A percentile compares a stretch with the other conserved stretches of the same genome.
These are phyloP conservation scores for Kryptopterus vitreolus DNA, from an alignment of 2,797 vertebrate species.

Conservation along the genomic window DNA sequence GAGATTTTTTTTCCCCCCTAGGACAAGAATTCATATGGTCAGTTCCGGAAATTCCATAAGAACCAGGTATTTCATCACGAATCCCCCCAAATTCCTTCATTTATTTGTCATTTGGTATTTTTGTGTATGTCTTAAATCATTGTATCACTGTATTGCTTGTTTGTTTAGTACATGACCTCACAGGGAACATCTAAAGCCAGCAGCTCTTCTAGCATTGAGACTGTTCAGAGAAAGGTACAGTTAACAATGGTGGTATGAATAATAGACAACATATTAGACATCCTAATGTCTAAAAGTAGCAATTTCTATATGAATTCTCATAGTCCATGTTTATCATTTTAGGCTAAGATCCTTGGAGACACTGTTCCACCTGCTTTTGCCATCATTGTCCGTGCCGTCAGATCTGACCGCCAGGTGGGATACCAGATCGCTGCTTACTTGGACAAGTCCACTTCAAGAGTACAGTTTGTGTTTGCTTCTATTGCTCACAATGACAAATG, in stretches of 20 bases:
- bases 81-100: background rate
- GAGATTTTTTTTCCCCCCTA: slow-evolving; percentile 48
- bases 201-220: slow-evolving; percentile 63
- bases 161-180: slow-evolving; percentile 58
- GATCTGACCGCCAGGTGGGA: slow-evolving; percentile 71
- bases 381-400: slow-evolving; percentile 70
- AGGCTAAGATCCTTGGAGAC: slow-evolving; percentile 74
- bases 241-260: background rate
- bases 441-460: slow-evolving; percentile 63
- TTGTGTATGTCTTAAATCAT: too few relatives aligned
- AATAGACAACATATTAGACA: too few relatives aligned
- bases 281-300: too few relatives aligned
- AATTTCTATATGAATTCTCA: background rate
- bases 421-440: slow-evolving; percentile 77
- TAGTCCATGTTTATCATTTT: slow-evolving; percentile 29
- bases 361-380: slow-evolving; percentile 66
- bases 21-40: slow-evolving; percentile 27
- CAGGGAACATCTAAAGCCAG: slow-evolving; percentile 55
- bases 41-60: slow-evolving; percentile 64
- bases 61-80: slow-evolving; percentile 55
- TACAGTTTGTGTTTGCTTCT: slow-evolving; percentile 77
- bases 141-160: too few relatives aligned
- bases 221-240: slow-evolving; percentile 68
- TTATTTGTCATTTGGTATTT: too few relatives aligned
- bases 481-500: slow-evolving; percentile 73